Conservation (phyloP, 2,888 invertebrate genomes). For the Deroplatys truncata region DNA sequence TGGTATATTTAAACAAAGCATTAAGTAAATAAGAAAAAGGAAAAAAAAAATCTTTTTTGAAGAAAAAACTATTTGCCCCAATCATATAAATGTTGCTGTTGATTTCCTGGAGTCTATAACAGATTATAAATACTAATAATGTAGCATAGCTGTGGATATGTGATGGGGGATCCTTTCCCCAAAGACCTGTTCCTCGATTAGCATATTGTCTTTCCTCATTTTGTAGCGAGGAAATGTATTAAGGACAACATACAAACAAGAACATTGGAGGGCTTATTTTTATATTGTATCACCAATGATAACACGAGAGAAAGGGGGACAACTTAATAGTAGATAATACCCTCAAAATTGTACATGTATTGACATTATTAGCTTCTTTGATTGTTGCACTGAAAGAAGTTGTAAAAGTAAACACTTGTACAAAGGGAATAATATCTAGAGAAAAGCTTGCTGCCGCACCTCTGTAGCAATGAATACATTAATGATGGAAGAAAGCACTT, state of each 20-base stretch:
- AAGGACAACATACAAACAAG: background rate
- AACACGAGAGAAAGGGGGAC: background rate
- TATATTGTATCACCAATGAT: slow-evolving; percentile 25
- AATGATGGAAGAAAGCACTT: background rate
- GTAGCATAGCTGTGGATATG: slow-evolving; percentile 20
- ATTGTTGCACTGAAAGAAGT: background rate
- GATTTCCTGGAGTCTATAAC: slow-evolving; percentile 31
- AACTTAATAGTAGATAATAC: background rate
- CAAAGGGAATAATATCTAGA: background rate
- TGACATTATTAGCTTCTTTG: background rate
- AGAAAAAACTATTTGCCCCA: slow-evolving; percentile 27
- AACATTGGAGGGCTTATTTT: slow-evolving; percentile 29
- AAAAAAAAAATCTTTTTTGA: slow-evolving; percentile 8
- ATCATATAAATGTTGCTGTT: slow-evolving; percentile 33
- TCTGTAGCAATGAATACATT: background rate
- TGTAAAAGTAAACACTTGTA: background rate
- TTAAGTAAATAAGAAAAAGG: background rate
- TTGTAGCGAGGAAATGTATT: slow-evolving; percentile 9
- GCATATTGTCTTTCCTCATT: slow-evolving; percentile 11
- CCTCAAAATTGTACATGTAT: background rate
- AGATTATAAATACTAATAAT: slow-evolving; percentile 26
- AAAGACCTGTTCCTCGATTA: slow-evolving; percentile 24
- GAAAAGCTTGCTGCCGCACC: background rate
- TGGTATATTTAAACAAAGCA: slow-evolving; percentile 23
- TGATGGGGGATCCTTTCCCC: slow-evolving; percentile 10